phyloP scores from a whole-genome alignment of 2,888 invertebrate genomes.

The Abrostola triplasia region DNA sequence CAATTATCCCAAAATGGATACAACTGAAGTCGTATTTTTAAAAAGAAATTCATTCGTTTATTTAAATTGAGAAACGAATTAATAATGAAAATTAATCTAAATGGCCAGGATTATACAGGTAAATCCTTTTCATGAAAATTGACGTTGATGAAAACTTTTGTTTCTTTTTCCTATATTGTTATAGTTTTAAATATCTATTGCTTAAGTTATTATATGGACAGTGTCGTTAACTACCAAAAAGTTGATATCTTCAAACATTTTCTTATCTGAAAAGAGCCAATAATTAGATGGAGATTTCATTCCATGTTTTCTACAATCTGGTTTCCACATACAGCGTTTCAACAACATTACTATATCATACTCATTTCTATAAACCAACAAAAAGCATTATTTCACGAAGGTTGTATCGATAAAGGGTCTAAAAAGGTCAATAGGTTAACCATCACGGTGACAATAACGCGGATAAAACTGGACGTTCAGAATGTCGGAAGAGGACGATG shows the following conservation, averaged over 20 bases:
- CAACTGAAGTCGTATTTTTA: slow-evolving; percentile 3
- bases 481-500: slow-evolving; percentile 14
- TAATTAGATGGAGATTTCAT: too few relatives aligned
- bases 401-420: slow-evolving; percentile 20
- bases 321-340: too few relatives aligned
- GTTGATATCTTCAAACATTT: too few relatives aligned
- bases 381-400: slow-evolving; percentile 13
- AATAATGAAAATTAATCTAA: slow-evolving; percentile 16
- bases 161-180: too few relatives aligned
- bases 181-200: too few relatives aligned
- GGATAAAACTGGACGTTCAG: slow-evolving; percentile 28
- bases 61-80: slow-evolving; percentile 24
- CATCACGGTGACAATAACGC: slow-evolving; percentile 32
- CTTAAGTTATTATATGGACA: too few relatives aligned
- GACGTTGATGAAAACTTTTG: too few relatives aligned
- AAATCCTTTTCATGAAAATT: slow-evolving; percentile 9
- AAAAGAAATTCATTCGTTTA: slow-evolving; percentile 15
- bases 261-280: too few relatives aligned
- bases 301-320: too few relatives aligned
- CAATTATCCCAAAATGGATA: slow-evolving; percentile 27
- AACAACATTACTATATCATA: neutral
- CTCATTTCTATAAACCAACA: slow-evolving; percentile 2
- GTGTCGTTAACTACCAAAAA: too few relatives aligned
- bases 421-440: slow-evolving; percentile 44
- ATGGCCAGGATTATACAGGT: neutral